These are phyloP conservation scores for Malacoraja senta DNA, from an alignment of 2,797 vertebrate genomes.

Conservation along the genomic window DNA sequence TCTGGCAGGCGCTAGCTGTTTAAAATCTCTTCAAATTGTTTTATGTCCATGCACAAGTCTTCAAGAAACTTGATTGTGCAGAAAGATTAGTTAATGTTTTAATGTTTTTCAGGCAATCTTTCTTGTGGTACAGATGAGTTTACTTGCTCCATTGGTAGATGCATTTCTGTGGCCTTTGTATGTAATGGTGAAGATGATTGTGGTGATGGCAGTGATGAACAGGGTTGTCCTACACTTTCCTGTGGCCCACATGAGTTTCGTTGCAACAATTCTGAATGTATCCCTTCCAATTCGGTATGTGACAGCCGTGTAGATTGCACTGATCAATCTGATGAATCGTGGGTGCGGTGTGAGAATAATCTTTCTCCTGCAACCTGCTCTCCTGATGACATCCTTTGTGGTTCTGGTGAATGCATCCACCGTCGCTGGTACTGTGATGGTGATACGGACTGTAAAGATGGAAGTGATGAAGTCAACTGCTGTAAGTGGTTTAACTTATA, in stretches of 20 bases:
- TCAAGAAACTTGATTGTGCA: background rate
- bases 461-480: constrained; percentile 89
- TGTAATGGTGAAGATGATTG: constrained; percentile 94
- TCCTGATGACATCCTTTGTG: constrained; percentile 74
- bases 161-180: constrained; percentile 83
- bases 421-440: constrained; percentile 93
- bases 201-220: constrained; percentile 79
- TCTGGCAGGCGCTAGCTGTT: background rate
- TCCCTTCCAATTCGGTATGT: constrained; percentile 85
- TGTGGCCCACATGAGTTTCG: constrained; percentile 81
- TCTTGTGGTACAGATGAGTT: constrained; percentile 86
- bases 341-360: constrained; percentile 74
- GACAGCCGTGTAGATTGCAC: constrained; percentile 87
- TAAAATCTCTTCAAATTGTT: background rate
- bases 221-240: constrained; percentile 72
- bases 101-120: constrained; percentile 68
- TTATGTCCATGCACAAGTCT: background rate
- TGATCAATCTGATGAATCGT: constrained; percentile 84
- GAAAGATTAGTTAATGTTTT: background rate
- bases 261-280: constrained; percentile 81
- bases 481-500: constrained; percentile 64
- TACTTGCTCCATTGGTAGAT: constrained; percentile 81
- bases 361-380: constrained; percentile 73
- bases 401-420: constrained; percentile 88
- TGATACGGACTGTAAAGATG: constrained; percentile 88